Evolutionary conservation across 2,797 vertebrate species (phyloP).

Genomic region (Eutrigla gurnardus): DNA sequence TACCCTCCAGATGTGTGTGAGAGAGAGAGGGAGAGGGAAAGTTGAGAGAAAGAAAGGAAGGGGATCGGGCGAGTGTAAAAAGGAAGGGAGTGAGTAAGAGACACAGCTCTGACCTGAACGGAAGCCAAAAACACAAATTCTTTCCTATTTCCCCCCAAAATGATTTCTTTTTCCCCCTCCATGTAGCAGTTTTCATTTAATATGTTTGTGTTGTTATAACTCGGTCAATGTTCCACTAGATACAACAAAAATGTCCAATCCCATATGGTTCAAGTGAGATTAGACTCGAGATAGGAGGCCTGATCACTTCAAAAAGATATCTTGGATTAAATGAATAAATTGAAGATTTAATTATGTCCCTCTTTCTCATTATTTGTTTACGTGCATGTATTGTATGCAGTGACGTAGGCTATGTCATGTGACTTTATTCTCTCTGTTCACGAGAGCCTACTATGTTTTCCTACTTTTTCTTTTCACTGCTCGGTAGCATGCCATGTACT

Average conservation of each 20-base stretch:
- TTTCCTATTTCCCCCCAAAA: slow-evolving; percentile 62
- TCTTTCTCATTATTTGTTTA: too few relatives aligned
- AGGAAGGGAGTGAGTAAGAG: slow-evolving; percentile 63
- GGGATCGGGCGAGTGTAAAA: slow-evolving; percentile 51
- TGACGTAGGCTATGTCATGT: too few relatives aligned
- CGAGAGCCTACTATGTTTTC: too few relatives aligned
- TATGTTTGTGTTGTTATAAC: slow-evolving; percentile 17
- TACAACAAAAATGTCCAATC: slow-evolving; percentile 21
- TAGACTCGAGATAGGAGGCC: background rate
- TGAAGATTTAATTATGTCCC: too few relatives aligned
- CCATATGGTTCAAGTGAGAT: slow-evolving; percentile 22
- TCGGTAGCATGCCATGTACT: too few relatives aligned
- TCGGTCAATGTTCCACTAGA: slow-evolving; percentile 9
- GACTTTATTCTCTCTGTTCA: too few relatives aligned
- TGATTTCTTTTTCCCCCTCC: slow-evolving; percentile 22
- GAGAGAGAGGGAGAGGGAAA: slow-evolving; percentile 66
- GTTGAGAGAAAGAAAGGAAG: slow-evolving; percentile 57
- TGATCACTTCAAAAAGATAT: slow-evolving; percentile 18
- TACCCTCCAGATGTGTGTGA: slow-evolving; percentile 90
- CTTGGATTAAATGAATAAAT: background rate
- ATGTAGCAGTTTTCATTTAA: slow-evolving; percentile 54
- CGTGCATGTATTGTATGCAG: too few relatives aligned
- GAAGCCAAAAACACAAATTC: slow-evolving; percentile 80
- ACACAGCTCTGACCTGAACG: slow-evolving; percentile 71
- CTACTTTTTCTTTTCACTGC: too few relatives aligned